Evolutionary conservation across 2,797 vertebrate species (phyloP), one percentile per base, ranked within the genome.

Genomic region (Pipistrellus pygmaeus): DNA sequence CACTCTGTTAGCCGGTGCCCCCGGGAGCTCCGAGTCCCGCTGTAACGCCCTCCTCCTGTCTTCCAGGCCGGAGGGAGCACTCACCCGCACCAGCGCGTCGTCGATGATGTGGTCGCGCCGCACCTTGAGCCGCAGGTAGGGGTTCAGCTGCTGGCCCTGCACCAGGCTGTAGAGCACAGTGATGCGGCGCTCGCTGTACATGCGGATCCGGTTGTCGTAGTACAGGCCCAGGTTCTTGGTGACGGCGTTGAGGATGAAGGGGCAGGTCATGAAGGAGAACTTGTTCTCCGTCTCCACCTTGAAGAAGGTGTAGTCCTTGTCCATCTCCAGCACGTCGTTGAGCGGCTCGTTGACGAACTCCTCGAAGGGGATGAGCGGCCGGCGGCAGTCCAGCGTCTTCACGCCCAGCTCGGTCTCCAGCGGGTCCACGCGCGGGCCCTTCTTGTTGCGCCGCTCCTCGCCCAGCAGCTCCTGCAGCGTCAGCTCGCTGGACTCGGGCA

Each of bases 251-350:
- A 99, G 98, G 97, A 99, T 99, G 97, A 99, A 99, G 69, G 99
- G 99, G 97, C 99, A 99, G 84, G 98, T 99, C 99, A 99, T 99
- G 98, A 99, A 99, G 78, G 99, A 99, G 98, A 99, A 99, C 98
- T 99, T 99, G 85, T 99, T 99, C 97, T 99, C 99, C 2, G 99
- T 99, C 88, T 99, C 99, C 97, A 99, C 99, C 97, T 99, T 99
- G 98, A 99, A 99, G 98, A 99, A 99, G 91, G 99, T 99, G 96
- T 99, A 99, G 97, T 99, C 99, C 97, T 99, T 99, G 98, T 99
- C 99, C 99, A 99, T 99, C 98, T 99, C 99, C 97, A 99, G 98
- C 96, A 99, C 99, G 46, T 99, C 99, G 83, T 99, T 99, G 94
- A 99, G 98, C 23, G 99, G 99, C 97, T 99, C 99, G 73, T 99